Evolutionary conservation across 2,888 invertebrate species (phyloP), one percentile per base, ranked within the genome.

Genomic region (Clitarchus hookeri): DNA sequence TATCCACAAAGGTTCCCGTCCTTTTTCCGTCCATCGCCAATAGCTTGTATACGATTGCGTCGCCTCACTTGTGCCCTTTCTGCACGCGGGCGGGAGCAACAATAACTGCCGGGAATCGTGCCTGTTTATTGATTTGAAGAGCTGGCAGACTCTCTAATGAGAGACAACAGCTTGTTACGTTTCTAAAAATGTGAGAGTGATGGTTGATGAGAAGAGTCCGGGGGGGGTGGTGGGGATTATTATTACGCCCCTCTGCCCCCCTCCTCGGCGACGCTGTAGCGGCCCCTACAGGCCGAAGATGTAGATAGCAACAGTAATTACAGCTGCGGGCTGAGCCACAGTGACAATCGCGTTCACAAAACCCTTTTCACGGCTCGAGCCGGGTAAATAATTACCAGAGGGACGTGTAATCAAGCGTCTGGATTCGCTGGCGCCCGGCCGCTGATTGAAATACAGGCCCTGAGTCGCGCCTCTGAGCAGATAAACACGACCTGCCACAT

Each of bases 141-240:
- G 44, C 82, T 82, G 27, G 2, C 82, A 19, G 36, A 19, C 36
- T 82, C 82, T 19, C 82, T 82, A 82, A 82, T 82, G 82, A 82
- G 82, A 82, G 82, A 65, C 65, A 44, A 82, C 82, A 82, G 82
- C 82, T 82, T 82, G 82, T 82, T 82, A 82, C 44, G 82, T 27
- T 65, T 65, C 65, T 65, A n/a, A 65, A 65, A 65, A 65, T 8
- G 65, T 65, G 12, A 53, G 53, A 8, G 13, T 16, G 19, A 53
- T 12, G 53, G 53, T 16, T 16, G 36, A 3, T 36, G 36, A 3
- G 36, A 36, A 36, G 36, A 36, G 53, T 19, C 2, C 3, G n/a
- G 65, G 65, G 16, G 65, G 65, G 65, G 65, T 6, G 11, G n/a
- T n/a, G 65, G 65, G 65, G 65, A 65, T 65, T 65, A 65, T 65